Conservation (phyloP, 2,113 vertebrate genomes). For the Rhagologus leucostigma region DNA sequence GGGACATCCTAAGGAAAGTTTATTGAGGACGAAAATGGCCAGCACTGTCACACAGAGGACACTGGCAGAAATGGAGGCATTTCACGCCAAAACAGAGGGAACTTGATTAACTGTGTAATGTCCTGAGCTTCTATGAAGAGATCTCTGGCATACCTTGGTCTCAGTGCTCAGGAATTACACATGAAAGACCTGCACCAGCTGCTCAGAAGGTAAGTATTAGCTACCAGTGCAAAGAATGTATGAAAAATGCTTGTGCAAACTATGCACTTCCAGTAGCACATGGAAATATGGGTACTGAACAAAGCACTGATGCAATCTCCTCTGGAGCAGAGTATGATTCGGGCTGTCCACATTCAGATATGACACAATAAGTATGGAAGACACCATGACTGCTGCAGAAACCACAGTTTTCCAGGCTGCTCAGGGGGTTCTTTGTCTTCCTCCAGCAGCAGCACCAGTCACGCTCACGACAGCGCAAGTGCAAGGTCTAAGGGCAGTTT, state of each 20-base stretch:
- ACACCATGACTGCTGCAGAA: neutral
- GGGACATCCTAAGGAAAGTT: neutral
- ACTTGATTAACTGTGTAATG: neutral
- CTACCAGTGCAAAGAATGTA: neutral
- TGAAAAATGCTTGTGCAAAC: neutral
- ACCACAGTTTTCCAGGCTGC: neutral
- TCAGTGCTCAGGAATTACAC: neutral
- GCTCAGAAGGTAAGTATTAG: neutral
- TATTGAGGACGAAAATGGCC: neutral
- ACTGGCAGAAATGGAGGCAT: neutral
- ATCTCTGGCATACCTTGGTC: neutral
- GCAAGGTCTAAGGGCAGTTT: neutral
- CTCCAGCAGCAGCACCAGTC: neutral
- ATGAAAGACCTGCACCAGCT: neutral
- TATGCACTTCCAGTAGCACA: neutral
- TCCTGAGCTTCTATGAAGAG: neutral
- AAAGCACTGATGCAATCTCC: neutral
- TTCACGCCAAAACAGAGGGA: neutral
- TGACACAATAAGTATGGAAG: neutral
- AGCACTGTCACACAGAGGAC: neutral
- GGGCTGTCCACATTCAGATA: neutral
- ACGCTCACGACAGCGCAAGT: fast-evolving
- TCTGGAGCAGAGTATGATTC: neutral
- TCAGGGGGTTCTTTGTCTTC: neutral
- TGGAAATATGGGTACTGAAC: neutral